Evolutionary conservation across 2,113 vertebrate genomes (phyloP).

Genomic region (Dissostichus mawsoni): DNA sequence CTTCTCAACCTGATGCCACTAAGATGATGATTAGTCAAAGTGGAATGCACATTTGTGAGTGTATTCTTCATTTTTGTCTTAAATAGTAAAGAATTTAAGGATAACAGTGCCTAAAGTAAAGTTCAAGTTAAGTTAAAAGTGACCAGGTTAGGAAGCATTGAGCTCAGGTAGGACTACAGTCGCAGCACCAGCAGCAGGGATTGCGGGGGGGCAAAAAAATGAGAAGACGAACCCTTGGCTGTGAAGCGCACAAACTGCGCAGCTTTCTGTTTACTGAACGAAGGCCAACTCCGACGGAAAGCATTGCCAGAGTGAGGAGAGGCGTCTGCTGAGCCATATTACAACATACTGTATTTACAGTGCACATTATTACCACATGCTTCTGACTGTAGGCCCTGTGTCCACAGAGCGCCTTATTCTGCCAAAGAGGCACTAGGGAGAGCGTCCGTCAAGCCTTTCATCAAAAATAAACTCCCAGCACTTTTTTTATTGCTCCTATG

Average conservation of each 20-base stretch:
- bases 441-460: too few relatives aligned
- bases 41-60: not conserved
- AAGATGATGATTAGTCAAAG: not conserved
- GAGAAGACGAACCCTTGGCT: conserved; percentile 74
- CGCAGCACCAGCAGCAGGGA: conserved; percentile 39
- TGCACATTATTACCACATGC: conserved; percentile 20
- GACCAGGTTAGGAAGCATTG: conserved; percentile 50
- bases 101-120: not conserved
- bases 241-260: conserved; percentile 71
- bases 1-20: conserved; percentile 48
- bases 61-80: not conserved
- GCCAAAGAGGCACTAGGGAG: too few relatives aligned
- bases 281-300: conserved; percentile 72
- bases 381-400: not conserved
- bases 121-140: too few relatives aligned
- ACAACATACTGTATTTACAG: conserved; percentile 51
- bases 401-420: too few relatives aligned
- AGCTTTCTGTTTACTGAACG: conserved; percentile 73
- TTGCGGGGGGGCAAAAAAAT: conserved; percentile 22
- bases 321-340: conserved; percentile 69
- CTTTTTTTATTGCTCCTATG: too few relatives aligned
- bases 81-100: not conserved
- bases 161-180: conserved; percentile 33
- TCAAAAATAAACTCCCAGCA: too few relatives aligned
- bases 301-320: conserved; percentile 64